A percentile compares a stretch with the other conserved stretches of the same genome.
These are phyloP conservation scores for Rhabdophis nuchalis DNA, from an alignment of 2,797 vertebrate species.

Conservation along the genomic window DNA sequence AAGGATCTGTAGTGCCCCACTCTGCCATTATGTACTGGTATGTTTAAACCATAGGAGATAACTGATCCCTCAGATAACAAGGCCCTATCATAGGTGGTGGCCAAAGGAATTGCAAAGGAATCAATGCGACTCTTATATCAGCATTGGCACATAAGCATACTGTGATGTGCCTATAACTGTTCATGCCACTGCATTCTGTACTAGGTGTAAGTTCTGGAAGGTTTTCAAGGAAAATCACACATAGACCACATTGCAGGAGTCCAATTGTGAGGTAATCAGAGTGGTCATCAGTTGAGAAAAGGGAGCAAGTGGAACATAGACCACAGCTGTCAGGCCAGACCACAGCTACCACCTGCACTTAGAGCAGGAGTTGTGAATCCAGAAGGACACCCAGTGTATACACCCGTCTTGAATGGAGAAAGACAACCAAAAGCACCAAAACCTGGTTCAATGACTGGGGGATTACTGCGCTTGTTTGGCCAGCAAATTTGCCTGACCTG, in stretches of 20 bases:
- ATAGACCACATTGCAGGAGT: not conserved
- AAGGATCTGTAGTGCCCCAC: not conserved
- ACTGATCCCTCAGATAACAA: not conserved
- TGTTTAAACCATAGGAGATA: not conserved
- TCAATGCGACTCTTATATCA: not conserved
- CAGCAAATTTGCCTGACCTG: too few species aligned
- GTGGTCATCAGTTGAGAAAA: not conserved
- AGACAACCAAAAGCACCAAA: too few species aligned
- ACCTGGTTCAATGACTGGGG: too few species aligned
- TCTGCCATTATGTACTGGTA: not conserved
- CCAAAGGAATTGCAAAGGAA: not conserved
- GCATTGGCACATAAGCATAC: not conserved
- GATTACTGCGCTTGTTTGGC: too few species aligned
- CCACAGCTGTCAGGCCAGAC: not conserved
- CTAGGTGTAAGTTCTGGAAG: not conserved
- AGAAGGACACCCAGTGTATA: not conserved
- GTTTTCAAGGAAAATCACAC: not conserved
- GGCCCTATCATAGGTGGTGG: not conserved
- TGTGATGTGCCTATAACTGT: not conserved
- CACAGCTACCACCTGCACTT: not conserved
- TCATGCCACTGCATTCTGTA: not conserved
- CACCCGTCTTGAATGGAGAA: not conserved
- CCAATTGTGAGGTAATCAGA: not conserved
- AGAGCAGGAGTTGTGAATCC: not conserved
- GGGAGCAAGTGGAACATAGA: not conserved